Evolutionary conservation across 2,797 vertebrate species (phyloP), one percentile per base, ranked within the genome.

Genomic region (Sylvilagus floridanus): DNA sequence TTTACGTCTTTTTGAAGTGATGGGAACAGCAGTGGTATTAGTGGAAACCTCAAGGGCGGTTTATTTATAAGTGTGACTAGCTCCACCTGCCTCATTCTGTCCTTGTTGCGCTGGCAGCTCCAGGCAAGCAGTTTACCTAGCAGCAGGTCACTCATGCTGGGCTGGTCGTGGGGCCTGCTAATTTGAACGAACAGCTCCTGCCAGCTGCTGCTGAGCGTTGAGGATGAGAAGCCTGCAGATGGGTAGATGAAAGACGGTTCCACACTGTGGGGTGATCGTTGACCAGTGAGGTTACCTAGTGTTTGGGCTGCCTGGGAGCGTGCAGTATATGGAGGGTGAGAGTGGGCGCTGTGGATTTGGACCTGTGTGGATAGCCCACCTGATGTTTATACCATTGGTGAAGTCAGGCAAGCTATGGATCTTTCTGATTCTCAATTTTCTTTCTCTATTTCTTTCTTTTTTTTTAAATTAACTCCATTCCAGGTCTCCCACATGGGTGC

Each of bases 1-100:
- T 94, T 93, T 87, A 81, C 47, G 96, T 97, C 85, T 94, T 96
- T 93, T 50, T 63, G 96, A 90, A 86, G 68, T 66, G 28, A 78
- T 89, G 30, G 50, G 95, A 96, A 73, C 9, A 94, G 63, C 65
- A 71, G 5, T 63, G 32, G 21, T 17, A 81, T 72, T 57, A 88
- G 28, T 17, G 63, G 73, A 77, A 91, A 88, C 95, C 32, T 90
- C 62, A 94, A 94, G 69, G 35, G 37, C 91, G 84, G 26, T 73
- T 84, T 93, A 87, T 86, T 81, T 60, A 54, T 54, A 30, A 73
- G 13, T 17, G 4, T 26, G 95, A 88, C 68, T 65, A 68, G 75
- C 63, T 93, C 14, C 60, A 47, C 88, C 50, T 75, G 92, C 54
- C 54, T 73, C 37, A 66, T 88, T 96, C 19, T 83, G 50, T 66